Conservation (phyloP, 1,140 invertebrate genomes). For the Caenorhabditis latens region DNA sequence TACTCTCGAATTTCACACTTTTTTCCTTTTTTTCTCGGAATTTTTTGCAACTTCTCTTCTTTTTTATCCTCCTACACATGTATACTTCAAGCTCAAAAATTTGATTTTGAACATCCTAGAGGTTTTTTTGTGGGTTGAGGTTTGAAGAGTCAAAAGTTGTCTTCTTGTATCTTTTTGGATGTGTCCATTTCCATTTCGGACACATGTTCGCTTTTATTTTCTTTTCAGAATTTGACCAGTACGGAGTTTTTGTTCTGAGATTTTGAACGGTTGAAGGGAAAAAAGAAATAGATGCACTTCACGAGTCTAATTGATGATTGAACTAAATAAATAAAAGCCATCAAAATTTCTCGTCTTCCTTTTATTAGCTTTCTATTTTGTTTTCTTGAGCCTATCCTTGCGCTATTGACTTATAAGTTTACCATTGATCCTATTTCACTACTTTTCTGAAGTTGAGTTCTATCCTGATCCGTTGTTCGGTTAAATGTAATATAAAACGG, state of each 20-base stretch:
- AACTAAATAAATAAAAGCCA: slow-evolving; percentile 39
- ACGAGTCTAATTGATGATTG: neutral
- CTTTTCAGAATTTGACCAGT: too few relatives aligned
- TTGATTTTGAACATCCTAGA: neutral
- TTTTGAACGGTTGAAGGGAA: neutral
- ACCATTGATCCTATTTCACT: neutral
- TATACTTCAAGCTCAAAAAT: slow-evolving; percentile 10
- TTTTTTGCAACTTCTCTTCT: neutral
- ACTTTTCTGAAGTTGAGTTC: too few relatives aligned
- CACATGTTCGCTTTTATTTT: slow-evolving; percentile 9
- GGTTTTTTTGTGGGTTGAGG: neutral
- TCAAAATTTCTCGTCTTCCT: neutral
- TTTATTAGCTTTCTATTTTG: slow-evolving; percentile 14
- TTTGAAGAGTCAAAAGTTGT: slow-evolving; percentile 9
- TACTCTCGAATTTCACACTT: slow-evolving; percentile 29
- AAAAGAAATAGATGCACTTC: neutral
- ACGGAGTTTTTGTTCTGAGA: neutral
- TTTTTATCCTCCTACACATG: neutral
- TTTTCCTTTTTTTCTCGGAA: neutral
- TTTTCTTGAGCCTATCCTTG: neutral
- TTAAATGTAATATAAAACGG: too few relatives aligned
- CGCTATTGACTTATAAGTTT: neutral
- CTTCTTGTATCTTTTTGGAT: slow-evolving; percentile 49
- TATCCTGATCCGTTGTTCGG: too few relatives aligned
- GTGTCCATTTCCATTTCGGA: neutral